A percentile compares a stretch with the other conserved stretches of the same genome.
These are phyloP conservation scores for Hirtodrosophila duncani DNA, from an alignment of 2,888 invertebrate species.

Conservation along the genomic window DNA sequence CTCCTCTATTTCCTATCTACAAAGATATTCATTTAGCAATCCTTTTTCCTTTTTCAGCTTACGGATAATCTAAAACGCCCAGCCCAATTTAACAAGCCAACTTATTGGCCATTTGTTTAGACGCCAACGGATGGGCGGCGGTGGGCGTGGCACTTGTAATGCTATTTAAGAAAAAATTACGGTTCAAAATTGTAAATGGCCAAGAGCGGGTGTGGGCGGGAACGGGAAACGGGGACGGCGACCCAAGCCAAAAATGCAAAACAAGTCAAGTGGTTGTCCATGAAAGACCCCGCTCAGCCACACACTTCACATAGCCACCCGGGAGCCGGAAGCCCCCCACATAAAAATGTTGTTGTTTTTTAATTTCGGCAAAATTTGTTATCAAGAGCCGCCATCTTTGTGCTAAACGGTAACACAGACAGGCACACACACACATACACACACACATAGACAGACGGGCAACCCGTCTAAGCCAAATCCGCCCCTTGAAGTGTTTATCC, in stretches of 20 bases:
- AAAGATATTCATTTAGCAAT: no score
- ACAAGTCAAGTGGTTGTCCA: constrained; percentile 44
- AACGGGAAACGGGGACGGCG: constrained; percentile 6
- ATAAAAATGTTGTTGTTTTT: constrained; percentile 19
- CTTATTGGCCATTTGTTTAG: constrained; percentile 54
- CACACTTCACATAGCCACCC: background rate
- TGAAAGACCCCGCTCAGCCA: background rate
- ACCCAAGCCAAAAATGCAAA: constrained; percentile 3
- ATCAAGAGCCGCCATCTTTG: constrained; percentile 70
- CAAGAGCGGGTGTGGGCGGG: no score
- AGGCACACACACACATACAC: constrained; percentile 18
- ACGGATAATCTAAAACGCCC: constrained; percentile 59
- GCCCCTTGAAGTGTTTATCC: constrained; percentile 73
- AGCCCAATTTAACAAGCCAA: constrained; percentile 52
- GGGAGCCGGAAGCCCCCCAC: background rate
- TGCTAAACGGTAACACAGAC: constrained; percentile 59
- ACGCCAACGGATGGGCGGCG: constrained; percentile 3
- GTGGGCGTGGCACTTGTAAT: constrained; percentile 52
- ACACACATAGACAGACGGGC: background rate
- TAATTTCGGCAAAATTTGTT: constrained; percentile 60
- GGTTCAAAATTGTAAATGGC: constrained; percentile 71
- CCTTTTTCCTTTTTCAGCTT: background rate
- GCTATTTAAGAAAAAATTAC: constrained; percentile 60
- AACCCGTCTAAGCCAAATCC: constrained; percentile 65
- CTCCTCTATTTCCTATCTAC: no score